These are phyloP conservation scores for Helostoma temminkii DNA, from an alignment of 2,797 vertebrate species.

Conservation along the genomic window DNA sequence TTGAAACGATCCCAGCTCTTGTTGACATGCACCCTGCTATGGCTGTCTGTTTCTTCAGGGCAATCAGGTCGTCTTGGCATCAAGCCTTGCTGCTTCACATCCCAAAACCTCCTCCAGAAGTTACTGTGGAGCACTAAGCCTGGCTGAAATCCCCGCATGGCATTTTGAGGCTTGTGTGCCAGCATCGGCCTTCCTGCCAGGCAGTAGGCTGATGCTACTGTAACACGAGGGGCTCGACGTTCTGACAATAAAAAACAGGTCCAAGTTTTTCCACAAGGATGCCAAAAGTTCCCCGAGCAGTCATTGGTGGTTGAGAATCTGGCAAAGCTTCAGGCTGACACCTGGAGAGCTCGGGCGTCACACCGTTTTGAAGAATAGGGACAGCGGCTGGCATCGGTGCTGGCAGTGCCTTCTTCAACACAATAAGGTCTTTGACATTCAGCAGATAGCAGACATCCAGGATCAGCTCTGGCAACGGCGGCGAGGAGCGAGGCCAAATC, in stretches of 20 bases:
- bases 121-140: slow-evolving; percentile 53
- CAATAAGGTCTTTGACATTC: slow-evolving; percentile 74
- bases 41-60: slow-evolving; percentile 43
- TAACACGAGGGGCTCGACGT: slow-evolving; percentile 25
- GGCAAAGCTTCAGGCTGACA: slow-evolving; percentile 64
- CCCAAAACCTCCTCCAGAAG: slow-evolving; percentile 34
- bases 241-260: slow-evolving; percentile 40
- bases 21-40: slow-evolving; percentile 47
- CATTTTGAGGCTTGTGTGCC: slow-evolving; percentile 52
- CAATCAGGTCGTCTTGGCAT: slow-evolving; percentile 57
- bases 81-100: slow-evolving; percentile 32
- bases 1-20: slow-evolving; percentile 47
- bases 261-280: slow-evolving; percentile 12
- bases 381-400: slow-evolving; percentile 45
- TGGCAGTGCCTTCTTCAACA: slow-evolving; percentile 52
- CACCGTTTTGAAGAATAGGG: slow-evolving; percentile 57
- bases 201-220: slow-evolving; percentile 32
- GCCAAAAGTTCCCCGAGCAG: slow-evolving; percentile 59
- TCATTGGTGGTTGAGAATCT: slow-evolving; percentile 67
- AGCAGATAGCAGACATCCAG: slow-evolving; percentile 48
- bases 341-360: slow-evolving; percentile 69
- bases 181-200: slow-evolving; percentile 41
- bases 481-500: slow-evolving; percentile 32
- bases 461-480: slow-evolving; percentile 35
- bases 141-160: slow-evolving; percentile 56